These are phyloP conservation scores for Diaperis boleti DNA, from an alignment of 2,888 invertebrate genomes.

Conservation along the genomic window DNA sequence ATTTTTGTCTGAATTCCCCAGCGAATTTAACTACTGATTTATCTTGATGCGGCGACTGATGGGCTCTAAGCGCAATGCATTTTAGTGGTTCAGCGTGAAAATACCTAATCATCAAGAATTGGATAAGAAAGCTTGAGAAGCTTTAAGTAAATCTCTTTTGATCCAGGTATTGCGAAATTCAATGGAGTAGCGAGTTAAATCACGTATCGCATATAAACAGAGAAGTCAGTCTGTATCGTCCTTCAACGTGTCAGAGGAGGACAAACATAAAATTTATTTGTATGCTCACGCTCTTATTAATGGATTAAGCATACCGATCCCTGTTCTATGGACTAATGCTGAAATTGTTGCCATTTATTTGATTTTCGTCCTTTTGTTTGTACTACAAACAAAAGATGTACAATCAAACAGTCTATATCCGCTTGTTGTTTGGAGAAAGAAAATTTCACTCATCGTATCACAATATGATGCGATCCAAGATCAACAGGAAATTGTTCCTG, in stretches of 20 bases:
- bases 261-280: constrained; percentile 44
- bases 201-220: constrained; percentile 44
- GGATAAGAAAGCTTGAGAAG: constrained; percentile 27
- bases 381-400: constrained; percentile 34
- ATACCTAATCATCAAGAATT: constrained; percentile 38
- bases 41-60: constrained; percentile 20
- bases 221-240: constrained; percentile 38
- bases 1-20: too few relatives aligned
- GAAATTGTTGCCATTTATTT: constrained; percentile 43
- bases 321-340: constrained; percentile 39
- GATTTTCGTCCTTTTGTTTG: constrained; percentile 39
- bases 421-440: constrained; percentile 27
- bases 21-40: constrained; percentile 18
- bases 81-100: constrained; percentile 24
- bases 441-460: constrained; percentile 12
- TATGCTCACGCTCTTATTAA: constrained; percentile 42
- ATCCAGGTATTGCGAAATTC: constrained; percentile 39
- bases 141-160: constrained; percentile 38
- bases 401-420: constrained; percentile 33
- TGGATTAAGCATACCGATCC: constrained; percentile 39
- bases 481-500: background rate
- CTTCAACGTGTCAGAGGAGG: constrained; percentile 39
- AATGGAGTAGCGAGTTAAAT: constrained; percentile 42
- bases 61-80: constrained; percentile 1
- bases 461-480: background rate